Conservation (phyloP, 64 coral and sea anemone genomes). For the Cladopsammia gracilis region DNA sequence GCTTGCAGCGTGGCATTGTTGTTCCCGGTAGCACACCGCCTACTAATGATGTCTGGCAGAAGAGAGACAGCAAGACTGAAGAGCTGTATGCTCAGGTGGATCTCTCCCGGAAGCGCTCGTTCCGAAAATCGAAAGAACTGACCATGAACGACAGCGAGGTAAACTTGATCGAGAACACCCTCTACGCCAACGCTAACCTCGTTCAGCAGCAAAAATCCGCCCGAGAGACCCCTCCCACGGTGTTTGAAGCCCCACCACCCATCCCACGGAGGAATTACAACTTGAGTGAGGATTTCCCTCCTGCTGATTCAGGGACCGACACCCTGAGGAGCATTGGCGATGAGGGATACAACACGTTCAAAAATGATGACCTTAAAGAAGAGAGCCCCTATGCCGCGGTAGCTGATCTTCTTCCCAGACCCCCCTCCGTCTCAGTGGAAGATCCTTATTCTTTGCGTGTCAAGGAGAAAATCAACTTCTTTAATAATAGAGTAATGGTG, state of each 20-base stretch:
- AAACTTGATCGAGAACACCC: conserved; percentile 92
- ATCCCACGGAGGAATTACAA: conserved; percentile 65
- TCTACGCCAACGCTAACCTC: conserved; percentile 88
- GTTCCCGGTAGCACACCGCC: conserved; percentile 19
- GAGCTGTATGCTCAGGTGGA: conserved; percentile 71
- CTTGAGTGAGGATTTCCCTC: conserved; percentile 51
- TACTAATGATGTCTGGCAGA: conserved; percentile 62
- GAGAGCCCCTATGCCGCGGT: conserved; percentile 26
- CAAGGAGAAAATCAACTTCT: conserved; percentile 79
- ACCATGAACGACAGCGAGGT: conserved; percentile 89
- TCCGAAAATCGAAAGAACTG: conserved; percentile 80
- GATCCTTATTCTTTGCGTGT: conserved; percentile 85
- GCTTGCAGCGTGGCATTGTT: conserved; percentile 16
- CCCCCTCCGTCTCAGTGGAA: not conserved
- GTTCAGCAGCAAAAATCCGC: conserved; percentile 52
- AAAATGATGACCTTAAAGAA: conserved; percentile 26
- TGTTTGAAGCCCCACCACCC: conserved; percentile 64
- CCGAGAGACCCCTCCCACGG: conserved; percentile 3
- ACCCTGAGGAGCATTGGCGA: conserved; percentile 77
- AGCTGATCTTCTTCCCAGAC: conserved; percentile 3
- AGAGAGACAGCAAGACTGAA: conserved; percentile 74
- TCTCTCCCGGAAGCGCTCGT: conserved; percentile 70
- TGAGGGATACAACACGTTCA: conserved; percentile 91
- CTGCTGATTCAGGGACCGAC: conserved; percentile 52
- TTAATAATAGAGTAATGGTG: conserved; percentile 63